Evolutionary conservation across 2,113 vertebrate species (phyloP).

Genomic region (Caranx ignobilis): DNA sequence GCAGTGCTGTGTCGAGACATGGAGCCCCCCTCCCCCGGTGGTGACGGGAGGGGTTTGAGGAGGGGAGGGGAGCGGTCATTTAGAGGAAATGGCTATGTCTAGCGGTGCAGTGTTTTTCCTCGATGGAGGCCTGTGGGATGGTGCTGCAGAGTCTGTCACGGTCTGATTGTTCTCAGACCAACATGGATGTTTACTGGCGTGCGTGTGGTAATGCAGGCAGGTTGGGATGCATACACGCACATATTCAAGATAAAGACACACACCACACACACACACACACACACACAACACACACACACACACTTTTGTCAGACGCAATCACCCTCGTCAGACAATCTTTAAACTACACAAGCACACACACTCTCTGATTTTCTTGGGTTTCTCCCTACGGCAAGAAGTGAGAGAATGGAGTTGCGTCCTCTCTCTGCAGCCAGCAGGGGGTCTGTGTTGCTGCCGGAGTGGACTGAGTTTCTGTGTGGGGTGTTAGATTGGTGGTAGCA

Average conservation of each 20-base stretch:
- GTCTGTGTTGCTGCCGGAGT: constrained; percentile 37
- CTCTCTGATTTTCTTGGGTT: constrained; percentile 32
- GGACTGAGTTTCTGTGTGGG: constrained; percentile 52
- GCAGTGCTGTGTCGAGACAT: constrained; percentile 30
- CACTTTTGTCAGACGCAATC: background rate
- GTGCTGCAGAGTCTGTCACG: constrained; percentile 73
- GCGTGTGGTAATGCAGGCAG: constrained; percentile 22
- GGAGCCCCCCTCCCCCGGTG: constrained; percentile 37
- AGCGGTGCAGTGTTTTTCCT: constrained; percentile 55
- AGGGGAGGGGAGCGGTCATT: constrained; percentile 51
- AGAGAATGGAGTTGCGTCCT: constrained; percentile 25
- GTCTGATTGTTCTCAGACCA: constrained; percentile 72
- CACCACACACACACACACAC: background rate
- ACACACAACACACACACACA: background rate
- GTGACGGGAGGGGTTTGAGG: constrained; percentile 20
- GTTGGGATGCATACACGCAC: constrained; percentile 5
- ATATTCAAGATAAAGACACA: background rate
- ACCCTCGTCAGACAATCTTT: constrained; percentile 4
- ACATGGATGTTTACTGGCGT: constrained; percentile 38
- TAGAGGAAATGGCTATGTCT: constrained; percentile 71
- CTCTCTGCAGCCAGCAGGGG: constrained; percentile 57
- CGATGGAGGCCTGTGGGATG: constrained; percentile 65
- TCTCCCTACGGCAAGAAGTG: background rate
- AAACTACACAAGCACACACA: background rate
- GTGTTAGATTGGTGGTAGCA: constrained; percentile 40